Base-by-base conservation (phyloP, 2,888 invertebrate species). In the Melanotus villosus region DNA sequence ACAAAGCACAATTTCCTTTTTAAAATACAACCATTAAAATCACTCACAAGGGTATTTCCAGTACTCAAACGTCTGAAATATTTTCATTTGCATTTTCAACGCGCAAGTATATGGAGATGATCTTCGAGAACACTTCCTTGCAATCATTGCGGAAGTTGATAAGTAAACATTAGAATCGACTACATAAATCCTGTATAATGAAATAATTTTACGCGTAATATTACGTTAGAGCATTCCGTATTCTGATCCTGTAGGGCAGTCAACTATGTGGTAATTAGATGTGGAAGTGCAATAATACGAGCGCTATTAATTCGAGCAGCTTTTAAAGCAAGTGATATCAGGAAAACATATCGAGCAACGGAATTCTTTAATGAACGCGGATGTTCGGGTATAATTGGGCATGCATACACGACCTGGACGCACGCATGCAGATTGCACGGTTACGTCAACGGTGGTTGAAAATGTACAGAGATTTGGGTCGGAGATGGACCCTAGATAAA, bases 291-390 rank as follows among this genome's bases (percentile, higher is more conserved):
- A 62, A 68, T 62, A 68, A 57, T 47, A 54, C 45, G 16, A 52
- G 30, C 14, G 66, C 66, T 60, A 60, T 57, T 67, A 67, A 68
- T 57, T 57, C 56, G 67, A 45, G 52, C 59, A 62, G 56, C 56
- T 56, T 50, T 62, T 47, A 54, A 43, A 43, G 18, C 10, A 7
- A 5, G 26, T 23, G 54, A 57, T 68, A 67, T 67, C 67, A 47
- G 36, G 68, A 43, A 58, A 65, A 68, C 62, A 62, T 57, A 68
- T 68, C 68, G 68, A 54, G 38, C 68, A 58, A 64, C 63, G 70
- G 60, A 72, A 72, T 72, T 70, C 74, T 74, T 74, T 74, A 74
- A 74, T 72, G 71, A 74, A 72, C 72, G 65, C 70, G 73, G 70
- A 73, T 73, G 72, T 72, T 73, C 68, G 66, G 70, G 59, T 65